Percentiles rank a stretch among this genome's conserved stretches.
Conservation (phyloP, 30 jellyfish, hydroid and myxozoan species). For the Aurelia sp. region DNA sequence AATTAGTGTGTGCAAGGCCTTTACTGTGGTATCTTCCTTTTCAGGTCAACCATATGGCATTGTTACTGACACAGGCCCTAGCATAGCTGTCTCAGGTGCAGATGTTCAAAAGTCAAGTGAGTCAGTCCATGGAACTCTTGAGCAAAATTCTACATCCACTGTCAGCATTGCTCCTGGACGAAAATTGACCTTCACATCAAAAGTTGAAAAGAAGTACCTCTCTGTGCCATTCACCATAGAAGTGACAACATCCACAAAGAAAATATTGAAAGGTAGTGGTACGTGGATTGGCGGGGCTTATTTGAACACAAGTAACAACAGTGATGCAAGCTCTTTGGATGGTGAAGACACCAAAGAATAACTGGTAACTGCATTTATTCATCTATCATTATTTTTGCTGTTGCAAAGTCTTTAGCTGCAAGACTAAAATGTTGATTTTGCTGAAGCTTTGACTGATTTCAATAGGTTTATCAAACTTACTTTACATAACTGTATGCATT, state of each 20-base stretch:
- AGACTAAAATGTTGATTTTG: too few relatives aligned
- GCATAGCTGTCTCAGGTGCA: neutral
- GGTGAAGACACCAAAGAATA: too few relatives aligned
- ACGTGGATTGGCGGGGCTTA: slow-evolving; percentile 43
- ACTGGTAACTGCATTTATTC: too few relatives aligned
- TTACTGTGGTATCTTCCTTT: too few relatives aligned
- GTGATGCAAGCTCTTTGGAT: neutral
- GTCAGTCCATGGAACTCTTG: neutral
- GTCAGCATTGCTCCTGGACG: slow-evolving; percentile 28
- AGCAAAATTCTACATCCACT: neutral
- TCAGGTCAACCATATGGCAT: too few relatives aligned
- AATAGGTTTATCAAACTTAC: too few relatives aligned
- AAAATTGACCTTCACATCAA: neutral
- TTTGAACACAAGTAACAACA: neutral
- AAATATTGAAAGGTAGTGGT: slow-evolving; percentile 40
- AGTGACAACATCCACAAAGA: slow-evolving; percentile 31
- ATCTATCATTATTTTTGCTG: too few relatives aligned
- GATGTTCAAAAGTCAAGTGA: neutral
- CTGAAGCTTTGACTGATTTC: too few relatives aligned
- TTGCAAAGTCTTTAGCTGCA: too few relatives aligned
- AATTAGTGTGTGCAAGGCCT: too few relatives aligned
- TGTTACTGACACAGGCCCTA: neutral
- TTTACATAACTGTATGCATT: too few relatives aligned
- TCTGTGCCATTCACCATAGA: slow-evolving; percentile 40
- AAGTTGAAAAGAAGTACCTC: neutral